Base-by-base conservation (phyloP, 2,113 vertebrate species). In the Noctilio leporinus region DNA sequence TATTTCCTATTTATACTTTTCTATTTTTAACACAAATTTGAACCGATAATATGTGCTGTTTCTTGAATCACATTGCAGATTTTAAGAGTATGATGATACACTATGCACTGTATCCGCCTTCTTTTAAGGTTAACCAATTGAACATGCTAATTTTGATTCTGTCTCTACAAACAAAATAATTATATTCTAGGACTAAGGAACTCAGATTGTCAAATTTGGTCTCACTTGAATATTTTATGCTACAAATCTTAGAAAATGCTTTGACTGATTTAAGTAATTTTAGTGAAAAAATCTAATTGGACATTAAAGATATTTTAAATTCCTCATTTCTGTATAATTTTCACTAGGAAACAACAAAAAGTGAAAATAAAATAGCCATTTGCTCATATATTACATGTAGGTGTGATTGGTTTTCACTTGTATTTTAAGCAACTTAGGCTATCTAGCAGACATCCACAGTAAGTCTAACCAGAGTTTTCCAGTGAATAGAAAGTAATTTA, bases 121-220 rank as follows among this genome's bases (percentile, higher is more conserved):
- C 33, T 75, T 64, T 76, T 90, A 87, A 89, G 17, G 55, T 62
- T 55, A 67, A 33, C 7, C 51, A 40, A 45, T 7, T 38, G 17
- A 73, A 38, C 20, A 69, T 70, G 16, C 15, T 81, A 5, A n/a
- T 62, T 12, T 92, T 85, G 16, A 43, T 90, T 89, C 24, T 86
- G 33, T 89, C 65, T 96, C 11, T 67, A 51, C 43, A 65, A 96
- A 72, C 35, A 93, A 84, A 94, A 55, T 83, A 91, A 57, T 55
- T 47, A 73, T 72, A 47, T 89, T 91, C 53, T 49, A 59, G 20
- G 15, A 51, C 33, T 64, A 72, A 80, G 55, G 15, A 80, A 47
- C 20, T 92, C 70, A 77, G 40, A 67, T 83, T 51, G n/a, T 86
- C 53, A 96, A 90, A 92, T 64, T 70, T 65, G 67, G n/a, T 72